Evolutionary conservation across 2,113 vertebrate species (phyloP).

Genomic region (Marcusenius ussheri): DNA sequence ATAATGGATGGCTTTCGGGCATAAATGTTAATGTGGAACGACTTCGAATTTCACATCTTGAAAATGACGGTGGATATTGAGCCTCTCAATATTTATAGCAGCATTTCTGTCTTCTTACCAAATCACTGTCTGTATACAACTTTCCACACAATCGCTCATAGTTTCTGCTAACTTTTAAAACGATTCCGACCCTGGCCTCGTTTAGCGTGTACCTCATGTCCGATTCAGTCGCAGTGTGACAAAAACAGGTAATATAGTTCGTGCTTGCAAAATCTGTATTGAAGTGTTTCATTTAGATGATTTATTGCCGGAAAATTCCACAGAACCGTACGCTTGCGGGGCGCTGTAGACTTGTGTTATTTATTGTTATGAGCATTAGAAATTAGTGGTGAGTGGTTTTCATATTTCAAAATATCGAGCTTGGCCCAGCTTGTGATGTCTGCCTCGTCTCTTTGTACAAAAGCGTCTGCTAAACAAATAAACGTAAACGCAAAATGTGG

Average conservation of each 20-base stretch:
- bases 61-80: constrained; percentile 58
- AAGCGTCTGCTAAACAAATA: neutral
- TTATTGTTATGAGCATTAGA: neutral
- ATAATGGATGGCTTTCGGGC: constrained; percentile 69
- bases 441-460: neutral
- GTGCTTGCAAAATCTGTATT: neutral
- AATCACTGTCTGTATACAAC: constrained; percentile 19
- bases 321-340: neutral
- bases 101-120: constrained; percentile 29
- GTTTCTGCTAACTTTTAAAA: constrained; percentile 43
- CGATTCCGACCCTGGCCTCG: neutral
- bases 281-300: neutral
- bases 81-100: constrained; percentile 53
- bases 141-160: constrained; percentile 30
- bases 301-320: neutral
- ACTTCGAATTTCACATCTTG: constrained; percentile 57
- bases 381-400: neutral
- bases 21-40: constrained; percentile 69
- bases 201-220: neutral
- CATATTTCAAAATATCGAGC: neutral
- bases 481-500: neutral
- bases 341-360: neutral
- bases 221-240: neutral
- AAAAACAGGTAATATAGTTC: neutral
- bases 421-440: neutral